These are phyloP conservation scores for Podarcis cretensis DNA, from an alignment of 2,113 vertebrate genomes.

Conservation along the genomic window DNA sequence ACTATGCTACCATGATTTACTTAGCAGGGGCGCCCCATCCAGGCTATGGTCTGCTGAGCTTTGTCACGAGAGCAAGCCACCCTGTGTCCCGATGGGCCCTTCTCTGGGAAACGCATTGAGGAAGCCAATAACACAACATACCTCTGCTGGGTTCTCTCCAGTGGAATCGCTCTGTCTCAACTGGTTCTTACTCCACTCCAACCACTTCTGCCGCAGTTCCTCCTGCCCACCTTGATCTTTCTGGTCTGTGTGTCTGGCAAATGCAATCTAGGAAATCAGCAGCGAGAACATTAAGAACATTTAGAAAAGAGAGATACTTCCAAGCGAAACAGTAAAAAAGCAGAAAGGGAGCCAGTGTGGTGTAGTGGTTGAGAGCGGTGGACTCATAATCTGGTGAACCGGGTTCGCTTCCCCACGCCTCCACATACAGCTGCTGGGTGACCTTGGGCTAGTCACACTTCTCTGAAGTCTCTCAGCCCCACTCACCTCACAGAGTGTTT, in stretches of 20 bases:
- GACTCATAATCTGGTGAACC: no score
- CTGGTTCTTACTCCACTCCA: slow-evolving; percentile 75
- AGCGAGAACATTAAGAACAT: not conserved
- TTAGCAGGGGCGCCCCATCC: no score
- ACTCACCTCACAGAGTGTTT: no score
- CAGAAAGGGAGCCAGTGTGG: not conserved
- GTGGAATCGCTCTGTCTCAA: slow-evolving; percentile 8
- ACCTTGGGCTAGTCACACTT: no score
- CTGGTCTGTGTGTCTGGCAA: slow-evolving; percentile 62
- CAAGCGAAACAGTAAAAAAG: not conserved
- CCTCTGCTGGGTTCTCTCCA: slow-evolving; percentile 27
- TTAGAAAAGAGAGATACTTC: not conserved
- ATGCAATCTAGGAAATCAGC: slow-evolving; percentile 37
- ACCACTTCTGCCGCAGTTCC: slow-evolving; percentile 81
- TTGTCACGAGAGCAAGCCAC: no score
- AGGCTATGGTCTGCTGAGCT: no score
- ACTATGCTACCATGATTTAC: no score
- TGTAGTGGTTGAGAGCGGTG: no score
- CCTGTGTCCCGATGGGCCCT: not conserved
- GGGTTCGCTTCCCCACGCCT: no score
- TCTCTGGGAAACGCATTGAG: not conserved
- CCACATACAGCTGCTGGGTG: no score
- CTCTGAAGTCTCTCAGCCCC: no score
- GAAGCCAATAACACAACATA: not conserved
- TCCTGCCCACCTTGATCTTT: slow-evolving; percentile 76